Evolutionary conservation across 92 coral and sea anemone species (phyloP), one percentile per base, ranked within the genome.

Genomic region (Montipora capitata): DNA sequence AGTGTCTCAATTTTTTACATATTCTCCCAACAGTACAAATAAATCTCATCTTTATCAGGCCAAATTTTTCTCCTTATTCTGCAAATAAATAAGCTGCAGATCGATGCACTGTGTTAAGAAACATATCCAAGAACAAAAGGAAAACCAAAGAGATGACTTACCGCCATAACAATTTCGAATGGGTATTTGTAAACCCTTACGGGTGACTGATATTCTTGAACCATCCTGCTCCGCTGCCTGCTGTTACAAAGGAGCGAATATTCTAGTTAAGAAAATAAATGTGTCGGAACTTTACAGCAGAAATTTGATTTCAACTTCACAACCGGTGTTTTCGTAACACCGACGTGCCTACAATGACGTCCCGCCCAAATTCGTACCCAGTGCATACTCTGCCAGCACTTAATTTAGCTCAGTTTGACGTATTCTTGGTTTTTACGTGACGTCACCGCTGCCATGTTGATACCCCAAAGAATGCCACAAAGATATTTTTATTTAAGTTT

Each of bases 101-200:
- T 38, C 72, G 63, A 63, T 3, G 43, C 63, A 79, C 5, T 5
- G 12, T n/a, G 44, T 38, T 3, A 15, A 15, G 15, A 7, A 18
- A n/a, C 20, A 4, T 2, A 8, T 16, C n/a, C 62, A 54, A 74
- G 9, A 11, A 74, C 13, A 14, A 15, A 16, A 13, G 18, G 14
- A n/a, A 3, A 11, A 48, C 5, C 14, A 16, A 18, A 20, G n/a
- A 44, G 40, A 3, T n/a, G 57, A 86, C 99, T 87, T 85, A 98
- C 99, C 98, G 95, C 99, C 99, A 98, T 98, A 13, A 98, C 99
- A 14, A 98, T 87, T 76, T 98, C 99, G 85, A 98, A 98, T 14
- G 99, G 99, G 87, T 92, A 96, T 84, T 98, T 98, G 87, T 98
- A 98, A 67, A 98, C 99, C 93, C 99, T 82, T 15, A 98, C 99